Evolutionary conservation across 2,888 invertebrate genomes (phyloP), one percentile per base, ranked within the genome.

Genomic region (Melangyna quadrimaculata): DNA sequence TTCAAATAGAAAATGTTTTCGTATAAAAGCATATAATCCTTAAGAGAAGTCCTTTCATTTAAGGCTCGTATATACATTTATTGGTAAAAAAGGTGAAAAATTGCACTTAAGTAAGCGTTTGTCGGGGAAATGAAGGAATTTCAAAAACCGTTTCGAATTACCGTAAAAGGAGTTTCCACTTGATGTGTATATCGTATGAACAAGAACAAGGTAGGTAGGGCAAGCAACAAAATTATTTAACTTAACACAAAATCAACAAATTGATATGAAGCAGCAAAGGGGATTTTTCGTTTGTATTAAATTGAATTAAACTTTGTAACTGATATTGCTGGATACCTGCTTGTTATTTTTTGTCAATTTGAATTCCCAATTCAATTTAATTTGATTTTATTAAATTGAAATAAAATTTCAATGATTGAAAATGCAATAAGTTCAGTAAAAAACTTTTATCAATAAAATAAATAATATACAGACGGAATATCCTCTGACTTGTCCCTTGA

Each of bases 1-100:
- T 40, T 81, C 65, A 71, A 70, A 81, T 24, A 48, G 70, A 81
- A 81, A 81, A 81, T 81, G 45, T 67, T 48, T 67, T 53, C 80
- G 55, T 69, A n/a, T n/a, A 75, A 55, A 70, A 53, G 53, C 57
- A 59, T 77, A 77, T 81, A 77, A 81, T 77, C 81, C 77, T 55
- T 70, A 43, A 69, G 5, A 71, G 63, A 45, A 75, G 75, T 75
- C 70, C 37, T 53, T 63, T 63, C 61, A 63, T 63, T 63, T 63
- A 63, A 61, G 61, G 24, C 37, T 57, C 35, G 19, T 22, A 3
- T 24, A 14, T 35, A 22, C 9, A 17, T 63, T 63, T 63, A 63
- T 43, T 43, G 61, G 27, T 63, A 17, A 17, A 43, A 63, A 63
- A 63, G 61, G 61, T 63, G 61, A 63, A 63, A 63, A 63, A 63